phyloP scores from a whole-genome alignment of 2,797 vertebrate genomes.

The Peromyscus melanophrys region DNA sequence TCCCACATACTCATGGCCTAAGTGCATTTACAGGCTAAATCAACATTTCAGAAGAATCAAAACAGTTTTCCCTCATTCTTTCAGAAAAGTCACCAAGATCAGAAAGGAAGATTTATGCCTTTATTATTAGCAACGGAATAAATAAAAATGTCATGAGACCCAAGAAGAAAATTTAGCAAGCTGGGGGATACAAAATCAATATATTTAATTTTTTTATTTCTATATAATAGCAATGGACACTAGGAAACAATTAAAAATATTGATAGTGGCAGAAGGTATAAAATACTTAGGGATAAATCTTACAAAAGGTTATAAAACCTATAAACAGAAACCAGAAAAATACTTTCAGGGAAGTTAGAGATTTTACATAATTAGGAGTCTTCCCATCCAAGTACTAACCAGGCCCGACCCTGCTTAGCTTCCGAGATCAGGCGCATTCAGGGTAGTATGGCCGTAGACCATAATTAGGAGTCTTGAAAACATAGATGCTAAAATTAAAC shows the following conservation, averaged over 20 bases:
- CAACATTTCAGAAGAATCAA: constrained; percentile 9
- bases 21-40: background rate
- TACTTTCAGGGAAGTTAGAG: background rate
- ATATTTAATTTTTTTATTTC: background rate
- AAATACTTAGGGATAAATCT: background rate
- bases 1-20: background rate
- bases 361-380: background rate
- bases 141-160: background rate
- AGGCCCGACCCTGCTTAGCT: no score
- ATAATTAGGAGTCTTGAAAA: background rate
- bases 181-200: background rate
- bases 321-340: background rate
- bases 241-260: constrained; percentile 11
- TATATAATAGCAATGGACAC: background rate
- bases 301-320: background rate
- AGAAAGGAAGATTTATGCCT: background rate
- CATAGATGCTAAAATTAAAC: background rate
- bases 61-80: background rate
- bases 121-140: background rate
- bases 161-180: background rate
- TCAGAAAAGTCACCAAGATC: background rate
- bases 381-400: no score
- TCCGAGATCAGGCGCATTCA: no score
- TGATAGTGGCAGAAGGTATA: background rate
- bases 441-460: no score